Evolutionary conservation across 2,113 vertebrate genomes (phyloP).

Genomic region (Diadophis punctatus): DNA sequence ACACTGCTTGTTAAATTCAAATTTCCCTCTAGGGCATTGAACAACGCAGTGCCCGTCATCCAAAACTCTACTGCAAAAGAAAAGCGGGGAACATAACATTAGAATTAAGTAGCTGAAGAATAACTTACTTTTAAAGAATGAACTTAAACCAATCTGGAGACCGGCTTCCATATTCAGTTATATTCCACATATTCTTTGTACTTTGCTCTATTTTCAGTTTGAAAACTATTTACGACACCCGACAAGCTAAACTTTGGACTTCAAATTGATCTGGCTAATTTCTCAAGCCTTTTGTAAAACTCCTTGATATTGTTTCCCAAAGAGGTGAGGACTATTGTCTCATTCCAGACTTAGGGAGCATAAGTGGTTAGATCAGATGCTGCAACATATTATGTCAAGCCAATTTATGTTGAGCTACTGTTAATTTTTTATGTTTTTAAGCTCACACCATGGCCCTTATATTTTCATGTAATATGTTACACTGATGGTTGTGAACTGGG

Average conservation of each 20-base stretch:
- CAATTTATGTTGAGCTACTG: background rate
- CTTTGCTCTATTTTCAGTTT: background rate
- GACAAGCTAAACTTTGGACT: background rate
- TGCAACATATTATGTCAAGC: background rate
- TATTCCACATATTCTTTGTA: background rate
- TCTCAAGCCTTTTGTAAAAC: background rate
- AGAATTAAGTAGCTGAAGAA: conserved; percentile 1
- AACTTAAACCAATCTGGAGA: background rate
- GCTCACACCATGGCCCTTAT: background rate
- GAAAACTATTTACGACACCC: background rate
- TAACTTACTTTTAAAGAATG: background rate
- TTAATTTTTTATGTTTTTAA: background rate
- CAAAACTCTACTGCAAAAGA: conserved; percentile 72
- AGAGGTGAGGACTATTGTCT: background rate
- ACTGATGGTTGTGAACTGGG: background rate
- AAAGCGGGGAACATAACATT: conserved; percentile 21
- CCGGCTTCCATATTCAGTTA: background rate
- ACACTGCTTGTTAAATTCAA: conserved; percentile 71
- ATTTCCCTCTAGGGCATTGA: conserved; percentile 75
- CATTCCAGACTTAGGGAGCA: background rate
- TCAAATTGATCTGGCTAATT: background rate
- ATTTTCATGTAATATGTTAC: background rate
- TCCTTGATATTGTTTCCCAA: background rate
- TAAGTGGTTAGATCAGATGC: background rate
- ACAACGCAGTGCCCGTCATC: conserved; percentile 76